Conservation (phyloP, 2,888 invertebrate genomes). For the Perizoma affinitatum region DNA sequence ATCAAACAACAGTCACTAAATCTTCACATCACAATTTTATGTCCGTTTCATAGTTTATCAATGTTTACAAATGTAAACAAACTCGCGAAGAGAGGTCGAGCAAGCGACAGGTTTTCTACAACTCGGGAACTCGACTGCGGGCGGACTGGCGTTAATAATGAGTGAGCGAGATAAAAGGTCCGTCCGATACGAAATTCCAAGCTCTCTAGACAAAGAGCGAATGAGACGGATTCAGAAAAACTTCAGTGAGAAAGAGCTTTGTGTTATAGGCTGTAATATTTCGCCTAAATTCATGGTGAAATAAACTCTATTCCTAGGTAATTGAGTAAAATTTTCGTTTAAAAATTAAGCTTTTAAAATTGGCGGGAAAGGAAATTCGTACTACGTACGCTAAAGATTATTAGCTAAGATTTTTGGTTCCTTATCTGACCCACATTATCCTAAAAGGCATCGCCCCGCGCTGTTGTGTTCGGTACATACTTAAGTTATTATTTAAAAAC, state of each 20-base stretch:
- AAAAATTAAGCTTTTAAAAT: constrained; percentile 43
- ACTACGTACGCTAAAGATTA: constrained; percentile 33
- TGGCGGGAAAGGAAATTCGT: constrained; percentile 65
- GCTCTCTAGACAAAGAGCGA: constrained; percentile 40
- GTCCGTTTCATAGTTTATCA: constrained; percentile 33
- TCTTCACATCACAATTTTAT: constrained; percentile 57
- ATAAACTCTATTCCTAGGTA: too few species aligned
- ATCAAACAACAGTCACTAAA: constrained; percentile 35
- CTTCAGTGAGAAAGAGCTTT: constrained; percentile 38
- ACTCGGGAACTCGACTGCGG: constrained; percentile 55
- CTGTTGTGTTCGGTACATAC: too few species aligned
- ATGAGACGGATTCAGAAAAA: constrained; percentile 56
- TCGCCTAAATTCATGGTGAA: too few species aligned
- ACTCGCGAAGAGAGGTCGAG: constrained; percentile 38
- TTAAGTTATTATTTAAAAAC: too few species aligned
- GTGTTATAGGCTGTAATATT: constrained; percentile 10
- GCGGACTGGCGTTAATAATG: constrained; percentile 19
- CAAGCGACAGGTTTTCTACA: constrained; percentile 41
- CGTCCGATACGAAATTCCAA: constrained; percentile 21
- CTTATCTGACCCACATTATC: neutral
- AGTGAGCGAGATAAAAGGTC: constrained; percentile 43
- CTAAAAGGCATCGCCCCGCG: too few species aligned
- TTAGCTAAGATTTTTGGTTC: neutral
- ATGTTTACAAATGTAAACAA: constrained; percentile 59
- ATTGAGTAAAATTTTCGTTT: constrained; percentile 2